Evolutionary conservation across 2,113 vertebrate genomes (phyloP).

Genomic region (Marmota monax): DNA sequence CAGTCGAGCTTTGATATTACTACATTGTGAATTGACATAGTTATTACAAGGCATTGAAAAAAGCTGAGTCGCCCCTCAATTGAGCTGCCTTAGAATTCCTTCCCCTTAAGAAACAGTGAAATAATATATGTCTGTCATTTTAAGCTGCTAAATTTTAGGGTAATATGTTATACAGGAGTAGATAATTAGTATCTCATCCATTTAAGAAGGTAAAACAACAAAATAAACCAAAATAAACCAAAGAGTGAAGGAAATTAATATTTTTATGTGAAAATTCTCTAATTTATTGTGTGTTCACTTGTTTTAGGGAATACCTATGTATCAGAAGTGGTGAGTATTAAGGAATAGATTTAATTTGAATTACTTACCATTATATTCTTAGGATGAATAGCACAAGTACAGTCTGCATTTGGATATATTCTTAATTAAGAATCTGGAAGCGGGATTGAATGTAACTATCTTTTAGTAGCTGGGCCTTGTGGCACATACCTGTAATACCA

Average conservation of each 20-base stretch:
- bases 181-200: background rate
- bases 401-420: background rate
- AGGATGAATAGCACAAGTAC: background rate
- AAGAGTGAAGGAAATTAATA: background rate
- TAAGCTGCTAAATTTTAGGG: background rate
- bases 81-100: background rate
- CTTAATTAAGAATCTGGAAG: background rate
- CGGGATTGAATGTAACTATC: too few species aligned
- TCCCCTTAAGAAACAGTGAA: background rate
- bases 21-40: background rate
- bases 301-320: background rate
- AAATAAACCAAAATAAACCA: background rate
- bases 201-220: conserved; percentile 45
- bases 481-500: too few species aligned
- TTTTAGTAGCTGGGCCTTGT: too few species aligned
- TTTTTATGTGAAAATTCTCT: conserved; percentile 28
- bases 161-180: background rate
- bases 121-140: conserved; percentile 7
- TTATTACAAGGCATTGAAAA: background rate
- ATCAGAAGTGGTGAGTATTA: conserved; percentile 5
- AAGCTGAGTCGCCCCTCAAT: background rate
- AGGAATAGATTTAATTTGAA: conserved; percentile 26
- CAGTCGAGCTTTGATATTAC: background rate
- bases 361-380: background rate
- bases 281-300: conserved; percentile 19